These are phyloP conservation scores for Drosophila parabipectinata DNA, from an alignment of 1,140 invertebrate species.

Conservation along the genomic window DNA sequence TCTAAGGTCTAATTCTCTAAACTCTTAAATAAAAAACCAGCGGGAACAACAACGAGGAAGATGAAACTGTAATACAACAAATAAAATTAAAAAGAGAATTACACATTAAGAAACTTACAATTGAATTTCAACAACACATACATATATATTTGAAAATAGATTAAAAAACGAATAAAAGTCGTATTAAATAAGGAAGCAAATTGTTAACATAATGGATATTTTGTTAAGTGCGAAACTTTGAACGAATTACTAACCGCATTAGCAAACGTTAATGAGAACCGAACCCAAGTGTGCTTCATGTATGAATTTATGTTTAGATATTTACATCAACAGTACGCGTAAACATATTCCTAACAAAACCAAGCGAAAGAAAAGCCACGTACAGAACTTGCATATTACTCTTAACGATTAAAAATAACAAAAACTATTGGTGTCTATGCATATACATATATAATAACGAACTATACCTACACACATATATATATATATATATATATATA, in stretches of 20 bases:
- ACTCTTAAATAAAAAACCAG: conserved; percentile 64
- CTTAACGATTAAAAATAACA: conserved; percentile 59
- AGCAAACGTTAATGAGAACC: conserved; percentile 56
- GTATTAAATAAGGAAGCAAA: conserved; percentile 43
- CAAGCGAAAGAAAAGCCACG: conserved; percentile 34
- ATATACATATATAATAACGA: conserved; percentile 47
- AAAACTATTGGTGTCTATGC: conserved; percentile 73
- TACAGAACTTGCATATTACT: conserved; percentile 64
- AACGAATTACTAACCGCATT: conserved; percentile 46
- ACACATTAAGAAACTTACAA: conserved; percentile 1
- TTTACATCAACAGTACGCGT: conserved; percentile 61
- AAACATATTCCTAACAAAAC: conserved; percentile 54
- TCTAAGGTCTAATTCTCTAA: conserved; percentile 44
- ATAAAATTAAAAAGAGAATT: conserved; percentile 14
- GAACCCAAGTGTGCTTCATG: conserved; percentile 84
- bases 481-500: conserved; percentile 50
- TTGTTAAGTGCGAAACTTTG: conserved; percentile 60
- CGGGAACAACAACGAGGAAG: conserved; percentile 83
- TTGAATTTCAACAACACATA: conserved; percentile 45
- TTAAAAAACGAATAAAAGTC: conserved; percentile 17
- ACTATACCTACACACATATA: conserved; percentile 52
- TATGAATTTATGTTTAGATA: conserved; percentile 83
- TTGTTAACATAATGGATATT: conserved; percentile 71
- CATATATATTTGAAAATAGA: conserved; percentile 53
- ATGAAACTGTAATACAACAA: conserved; percentile 77